Evolutionary conservation across 1,140 invertebrate species (phyloP).

Genomic region (Drosophila orena): DNA sequence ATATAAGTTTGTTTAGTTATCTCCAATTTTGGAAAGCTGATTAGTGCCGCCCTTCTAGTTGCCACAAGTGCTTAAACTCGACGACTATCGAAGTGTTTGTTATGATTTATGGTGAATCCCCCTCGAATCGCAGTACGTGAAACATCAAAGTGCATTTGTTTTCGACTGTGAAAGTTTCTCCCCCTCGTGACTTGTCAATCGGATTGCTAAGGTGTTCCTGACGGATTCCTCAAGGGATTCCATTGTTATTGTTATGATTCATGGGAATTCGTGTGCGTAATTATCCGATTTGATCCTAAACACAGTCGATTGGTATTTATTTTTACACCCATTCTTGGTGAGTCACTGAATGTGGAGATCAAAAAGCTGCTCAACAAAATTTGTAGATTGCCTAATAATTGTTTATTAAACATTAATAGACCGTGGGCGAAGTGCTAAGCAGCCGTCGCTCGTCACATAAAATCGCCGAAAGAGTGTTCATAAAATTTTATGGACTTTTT

Average conservation of each 20-base stretch:
- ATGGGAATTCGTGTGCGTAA: conserved; percentile 70
- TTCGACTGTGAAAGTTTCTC: not conserved
- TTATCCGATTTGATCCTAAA: conserved; percentile 47
- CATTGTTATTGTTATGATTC: conserved; percentile 81
- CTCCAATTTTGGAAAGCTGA: no score
- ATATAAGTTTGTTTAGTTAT: no score
- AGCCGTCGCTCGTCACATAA: conserved; percentile 54
- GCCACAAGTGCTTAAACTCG: not conserved
- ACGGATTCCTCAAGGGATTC: conserved; percentile 61
- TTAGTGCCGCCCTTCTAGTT: not conserved
- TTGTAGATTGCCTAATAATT: conserved; percentile 76
- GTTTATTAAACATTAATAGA: conserved; percentile 80
- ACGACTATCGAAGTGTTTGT: conserved; percentile 11
- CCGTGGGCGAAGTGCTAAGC: conserved; percentile 61
- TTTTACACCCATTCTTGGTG: conserved; percentile 34
- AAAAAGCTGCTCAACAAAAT: conserved; percentile 23
- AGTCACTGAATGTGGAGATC: conserved; percentile 38
- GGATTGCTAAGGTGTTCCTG: conserved; percentile 32
- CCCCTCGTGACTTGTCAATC: conserved; percentile 22
- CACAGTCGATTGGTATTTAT: conserved; percentile 60
- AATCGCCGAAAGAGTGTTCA: conserved; percentile 54
- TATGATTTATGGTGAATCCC: conserved; percentile 17
- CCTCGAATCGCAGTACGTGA: not conserved
- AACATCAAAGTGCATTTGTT: conserved; percentile 31
- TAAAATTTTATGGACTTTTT: conserved; percentile 66